Conservation (phyloP, 2,113 vertebrate genomes). For the Dromaius novaehollandiae region DNA sequence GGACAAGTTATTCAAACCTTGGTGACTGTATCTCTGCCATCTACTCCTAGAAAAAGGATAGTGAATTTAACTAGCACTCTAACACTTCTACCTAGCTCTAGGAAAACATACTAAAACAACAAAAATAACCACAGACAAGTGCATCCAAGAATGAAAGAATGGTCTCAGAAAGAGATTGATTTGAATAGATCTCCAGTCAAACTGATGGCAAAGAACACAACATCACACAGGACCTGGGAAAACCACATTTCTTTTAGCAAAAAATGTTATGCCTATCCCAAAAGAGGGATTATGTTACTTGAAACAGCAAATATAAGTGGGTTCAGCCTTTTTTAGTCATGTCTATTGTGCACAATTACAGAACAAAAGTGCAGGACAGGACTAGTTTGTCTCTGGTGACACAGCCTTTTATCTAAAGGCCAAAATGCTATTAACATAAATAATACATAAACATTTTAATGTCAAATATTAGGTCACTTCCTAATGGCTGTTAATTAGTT, state of each 20-base stretch:
- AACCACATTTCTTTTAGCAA: not conserved
- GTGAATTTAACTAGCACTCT: accelerated
- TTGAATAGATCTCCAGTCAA: not conserved
- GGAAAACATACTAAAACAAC: not conserved
- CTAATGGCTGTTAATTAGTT: not conserved
- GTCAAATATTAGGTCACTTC: not conserved
- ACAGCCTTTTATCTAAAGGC: not conserved
- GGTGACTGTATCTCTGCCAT: not conserved
- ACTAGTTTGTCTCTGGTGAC: not conserved
- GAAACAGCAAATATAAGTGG: not conserved
- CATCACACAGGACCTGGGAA: not conserved
- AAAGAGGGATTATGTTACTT: not conserved
- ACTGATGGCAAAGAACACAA: not conserved
- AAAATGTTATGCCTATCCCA: not conserved
- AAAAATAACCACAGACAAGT: accelerated
- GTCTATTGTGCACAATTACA: not conserved
- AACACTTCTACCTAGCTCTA: not conserved
- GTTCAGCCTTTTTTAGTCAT: not conserved
- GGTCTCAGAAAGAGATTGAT: not conserved
- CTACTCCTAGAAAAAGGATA: not conserved
- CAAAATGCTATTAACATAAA: not conserved
- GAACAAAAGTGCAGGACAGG: not conserved
- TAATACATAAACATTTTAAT: not conserved
- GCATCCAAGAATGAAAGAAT: not conserved
- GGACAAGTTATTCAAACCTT: not conserved